Base-by-base conservation (phyloP, 2,888 invertebrate genomes). In the Stenolophus ochropezus region DNA sequence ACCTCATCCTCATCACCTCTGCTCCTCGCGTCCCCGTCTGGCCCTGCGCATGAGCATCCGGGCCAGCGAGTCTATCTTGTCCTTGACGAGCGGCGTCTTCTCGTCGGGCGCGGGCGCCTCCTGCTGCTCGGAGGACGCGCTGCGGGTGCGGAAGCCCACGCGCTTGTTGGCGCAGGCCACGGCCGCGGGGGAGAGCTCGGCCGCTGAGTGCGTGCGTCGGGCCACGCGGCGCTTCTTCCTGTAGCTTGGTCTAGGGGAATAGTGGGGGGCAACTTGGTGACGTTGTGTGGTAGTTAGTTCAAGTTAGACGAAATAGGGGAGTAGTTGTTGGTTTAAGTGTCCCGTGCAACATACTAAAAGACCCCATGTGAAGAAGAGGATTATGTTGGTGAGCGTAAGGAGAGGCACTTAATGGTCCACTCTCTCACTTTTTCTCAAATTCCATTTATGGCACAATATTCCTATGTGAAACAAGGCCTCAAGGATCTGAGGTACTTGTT, bases 31-130 rank as follows among this genome's bases (percentile, higher is more conserved):
- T n/a, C 23, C 51, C 23, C 16, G 49, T 14, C 16, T 49, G 8
- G 51, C 51, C 27, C 75, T 81, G 5, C 51, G 16, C 25, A 95
- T 95, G 86, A 96, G 91, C 86, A 95, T 89, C 88, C 94, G 95
- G 23, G 94, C 94, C 82, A 96, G 89, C 83, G 94, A 94, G 89
- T 95, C 95, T 85, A 94, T 93, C 89, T 94, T 94, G 89, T 93
- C 92, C 85, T 93, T 91, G 86, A 94, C 92, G 82, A 94, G 90
- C 21, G 94, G 94, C 23, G 94, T 87, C 42, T 87, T 87, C 42
- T 90, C 89, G 56, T 89, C 91, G 6, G 65, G 18, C 18, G 65
- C 4, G 2, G n/a, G 25, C 4, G 42, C 5, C 3, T 89, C 89
- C 79, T 89, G 90, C 86, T 91, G 92, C 83, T 94, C 94, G 18